Evolutionary conservation across 2,113 vertebrate genomes (phyloP).

Genomic region (Macquaria australasica): DNA sequence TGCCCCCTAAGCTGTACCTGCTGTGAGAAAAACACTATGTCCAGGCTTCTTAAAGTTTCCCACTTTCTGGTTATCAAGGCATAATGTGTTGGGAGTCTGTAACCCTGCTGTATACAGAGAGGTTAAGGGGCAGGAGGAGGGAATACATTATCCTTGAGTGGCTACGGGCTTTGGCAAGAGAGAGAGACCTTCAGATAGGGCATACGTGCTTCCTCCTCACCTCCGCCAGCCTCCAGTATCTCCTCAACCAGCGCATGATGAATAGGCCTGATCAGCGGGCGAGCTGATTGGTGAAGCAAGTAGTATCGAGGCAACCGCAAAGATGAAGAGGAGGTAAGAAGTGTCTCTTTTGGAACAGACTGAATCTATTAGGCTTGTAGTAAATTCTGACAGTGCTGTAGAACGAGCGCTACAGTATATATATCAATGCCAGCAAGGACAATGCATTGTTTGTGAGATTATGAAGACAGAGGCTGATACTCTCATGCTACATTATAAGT

Average conservation of each 20-base stretch:
- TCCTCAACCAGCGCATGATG: conserved; percentile 73
- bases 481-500: conserved; percentile 1
- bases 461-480: conserved; percentile 7
- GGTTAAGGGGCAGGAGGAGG: conserved; percentile 63
- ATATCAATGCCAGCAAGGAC: conserved; percentile 46
- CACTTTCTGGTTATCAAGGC: conserved; percentile 63
- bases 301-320: conserved; percentile 45
- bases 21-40: conserved; percentile 48
- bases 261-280: conserved; percentile 71
- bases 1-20: conserved; percentile 17
- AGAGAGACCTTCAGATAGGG: conserved; percentile 73
- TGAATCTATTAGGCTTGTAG: conserved; percentile 52
- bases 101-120: conserved; percentile 55
- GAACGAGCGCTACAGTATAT: conserved; percentile 9
- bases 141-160: conserved; percentile 78
- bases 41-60: conserved; percentile 56
- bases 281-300: conserved; percentile 69
- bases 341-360: conserved; percentile 49
- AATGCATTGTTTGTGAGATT: conserved; percentile 13
- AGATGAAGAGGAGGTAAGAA: conserved; percentile 65
- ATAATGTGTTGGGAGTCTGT: conserved; percentile 51
- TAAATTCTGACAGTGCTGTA: conserved; percentile 39
- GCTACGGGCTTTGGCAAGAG: conserved; percentile 48
- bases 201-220: conserved; percentile 55
- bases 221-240: conserved; percentile 66